phyloP scores from a whole-genome alignment of 2,888 invertebrate species.

The Aproaerema taeniolella region DNA sequence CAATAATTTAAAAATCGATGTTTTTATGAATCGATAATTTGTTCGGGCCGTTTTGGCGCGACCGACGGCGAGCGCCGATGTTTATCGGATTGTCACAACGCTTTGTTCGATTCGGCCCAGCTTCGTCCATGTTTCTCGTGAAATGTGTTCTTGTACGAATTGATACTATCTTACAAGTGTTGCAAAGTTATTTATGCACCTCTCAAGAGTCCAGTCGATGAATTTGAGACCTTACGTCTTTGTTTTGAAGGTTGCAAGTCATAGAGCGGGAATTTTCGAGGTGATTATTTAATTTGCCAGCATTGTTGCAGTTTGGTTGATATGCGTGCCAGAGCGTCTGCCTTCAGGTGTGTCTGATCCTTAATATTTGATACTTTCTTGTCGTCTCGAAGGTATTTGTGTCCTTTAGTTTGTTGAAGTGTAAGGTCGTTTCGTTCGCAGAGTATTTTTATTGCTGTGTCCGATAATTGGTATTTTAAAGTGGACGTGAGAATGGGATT shows the following conservation, averaged over 20 bases:
- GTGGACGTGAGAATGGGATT: constrained; percentile 4
- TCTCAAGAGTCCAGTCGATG: constrained; percentile 17
- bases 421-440: constrained; percentile 28
- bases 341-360: constrained; percentile 69
- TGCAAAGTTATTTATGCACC: constrained; percentile 45
- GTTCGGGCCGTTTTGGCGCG: constrained; percentile 71
- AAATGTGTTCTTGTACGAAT: constrained; percentile 73
- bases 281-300: no score
- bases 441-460: constrained; percentile 4
- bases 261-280: no score
- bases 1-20: constrained; percentile 75
- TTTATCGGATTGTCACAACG: constrained; percentile 71
- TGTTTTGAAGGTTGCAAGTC: constrained; percentile 21
- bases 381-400: constrained; percentile 43
- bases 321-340: constrained; percentile 65
- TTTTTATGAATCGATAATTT: constrained; percentile 78
- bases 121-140: constrained; percentile 71
- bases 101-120: constrained; percentile 72
- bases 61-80: constrained; percentile 70
- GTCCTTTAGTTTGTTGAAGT: constrained; percentile 39
- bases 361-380: constrained; percentile 76
- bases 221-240: constrained; percentile 33
- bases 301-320: constrained; percentile 53
- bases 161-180: constrained; percentile 58
- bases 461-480: constrained; percentile 11